Evolutionary conservation across 1,140 invertebrate species (phyloP).

Genomic region (Lepeophtheirus salmonis): DNA sequence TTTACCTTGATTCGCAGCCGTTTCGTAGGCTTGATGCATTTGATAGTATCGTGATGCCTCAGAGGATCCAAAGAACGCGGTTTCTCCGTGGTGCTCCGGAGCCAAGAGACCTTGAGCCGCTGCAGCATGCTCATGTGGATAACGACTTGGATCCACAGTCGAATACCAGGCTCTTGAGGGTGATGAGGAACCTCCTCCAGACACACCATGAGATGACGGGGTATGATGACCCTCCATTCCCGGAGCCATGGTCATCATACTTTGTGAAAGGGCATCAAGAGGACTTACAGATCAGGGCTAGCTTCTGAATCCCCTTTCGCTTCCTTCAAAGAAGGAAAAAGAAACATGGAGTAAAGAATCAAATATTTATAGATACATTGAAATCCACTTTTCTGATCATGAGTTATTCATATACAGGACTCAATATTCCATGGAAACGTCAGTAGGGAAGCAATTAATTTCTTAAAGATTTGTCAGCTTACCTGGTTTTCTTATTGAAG

Average conservation of each 20-base stretch:
- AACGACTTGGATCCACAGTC: neutral
- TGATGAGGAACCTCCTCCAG: neutral
- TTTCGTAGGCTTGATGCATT: slow-evolving; percentile 15
- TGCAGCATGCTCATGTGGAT: neutral
- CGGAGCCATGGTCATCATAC: slow-evolving; percentile 18
- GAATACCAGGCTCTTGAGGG: slow-evolving; percentile 6
- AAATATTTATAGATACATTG: too few relatives aligned
- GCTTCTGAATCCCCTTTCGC: neutral
- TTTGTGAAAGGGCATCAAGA: too few relatives aligned
- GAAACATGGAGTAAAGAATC: too few relatives aligned
- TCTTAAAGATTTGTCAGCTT: too few relatives aligned
- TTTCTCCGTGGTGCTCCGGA: neutral
- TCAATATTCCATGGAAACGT: too few relatives aligned
- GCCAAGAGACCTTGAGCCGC: neutral
- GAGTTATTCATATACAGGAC: too few relatives aligned
- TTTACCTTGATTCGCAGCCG: slow-evolving; percentile 13
- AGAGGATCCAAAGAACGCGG: slow-evolving; percentile 5
- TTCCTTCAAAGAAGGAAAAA: neutral
- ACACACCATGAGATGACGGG: slow-evolving; percentile 19
- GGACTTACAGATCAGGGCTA: neutral
- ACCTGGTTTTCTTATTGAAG: too few relatives aligned
- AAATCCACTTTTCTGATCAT: too few relatives aligned
- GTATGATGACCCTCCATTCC: slow-evolving; percentile 16
- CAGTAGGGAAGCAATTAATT: too few relatives aligned
- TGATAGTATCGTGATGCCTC: slow-evolving; percentile 15